Percentiles rank a stretch among this genome's conserved stretches.
These are phyloP conservation scores for Zoanthus sociatus DNA, from an alignment of 92 coral and sea anemone genomes.

Conservation along the genomic window DNA sequence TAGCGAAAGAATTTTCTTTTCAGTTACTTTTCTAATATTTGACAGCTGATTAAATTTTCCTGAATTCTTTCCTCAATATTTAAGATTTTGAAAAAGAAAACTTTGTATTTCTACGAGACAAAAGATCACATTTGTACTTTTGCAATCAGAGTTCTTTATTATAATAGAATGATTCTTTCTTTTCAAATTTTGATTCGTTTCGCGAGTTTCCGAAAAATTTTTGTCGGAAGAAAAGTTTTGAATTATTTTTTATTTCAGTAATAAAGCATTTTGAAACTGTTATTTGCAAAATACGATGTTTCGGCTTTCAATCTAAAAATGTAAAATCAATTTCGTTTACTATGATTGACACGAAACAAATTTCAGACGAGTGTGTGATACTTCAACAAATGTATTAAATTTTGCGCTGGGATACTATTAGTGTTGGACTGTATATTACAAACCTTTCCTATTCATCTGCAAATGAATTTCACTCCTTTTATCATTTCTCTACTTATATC, in stretches of 20 bases:
- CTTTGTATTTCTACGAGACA: slow-evolving; percentile 26
- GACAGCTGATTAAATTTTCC: slow-evolving; percentile 20
- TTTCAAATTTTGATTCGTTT: slow-evolving; percentile 27
- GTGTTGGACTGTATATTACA: not conserved
- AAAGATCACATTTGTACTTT: not conserved
- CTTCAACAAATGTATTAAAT: not conserved
- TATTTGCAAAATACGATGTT: not conserved
- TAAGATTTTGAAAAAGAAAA: slow-evolving; percentile 6
- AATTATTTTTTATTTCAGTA: not conserved
- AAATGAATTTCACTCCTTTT: not conserved
- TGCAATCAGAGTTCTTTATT: not conserved
- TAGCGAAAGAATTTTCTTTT: not conserved
- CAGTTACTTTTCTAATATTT: not conserved
- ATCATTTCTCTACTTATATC: not conserved
- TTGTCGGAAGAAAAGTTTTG: not conserved
- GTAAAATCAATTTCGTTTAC: slow-evolving; percentile 4
- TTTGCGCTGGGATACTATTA: not conserved
- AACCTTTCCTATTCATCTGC: not conserved
- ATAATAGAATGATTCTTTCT: not conserved
- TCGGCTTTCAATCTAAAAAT: not conserved
- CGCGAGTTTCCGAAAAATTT: not conserved
- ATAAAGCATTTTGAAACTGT: not conserved
- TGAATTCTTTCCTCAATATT: slow-evolving; percentile 10
- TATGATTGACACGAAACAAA: not conserved
- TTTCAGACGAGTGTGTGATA: not conserved